A percentile compares a stretch with the other conserved stretches of the same genome.
phyloP scores from a whole-genome alignment of 2,797 vertebrate genomes.

The Aeoliscus strigatus region DNA sequence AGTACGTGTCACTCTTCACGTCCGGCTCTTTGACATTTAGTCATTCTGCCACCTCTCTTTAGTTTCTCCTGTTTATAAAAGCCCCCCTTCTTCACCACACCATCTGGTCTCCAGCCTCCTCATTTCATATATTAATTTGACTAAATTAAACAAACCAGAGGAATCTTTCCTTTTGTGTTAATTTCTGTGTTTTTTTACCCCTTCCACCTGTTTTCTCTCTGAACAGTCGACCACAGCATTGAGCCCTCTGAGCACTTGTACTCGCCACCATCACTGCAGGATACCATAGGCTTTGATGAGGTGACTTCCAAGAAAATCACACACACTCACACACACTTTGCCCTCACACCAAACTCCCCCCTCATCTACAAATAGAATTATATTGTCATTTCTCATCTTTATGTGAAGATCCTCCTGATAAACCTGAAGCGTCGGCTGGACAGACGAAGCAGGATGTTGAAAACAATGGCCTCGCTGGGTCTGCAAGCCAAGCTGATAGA shows the following conservation, averaged over 20 bases:
- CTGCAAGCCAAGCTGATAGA: conserved; percentile 80
- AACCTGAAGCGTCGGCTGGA: conserved; percentile 90
- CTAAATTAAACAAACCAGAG: conserved; percentile 24
- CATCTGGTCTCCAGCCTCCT: too few species aligned
- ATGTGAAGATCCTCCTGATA: conserved; percentile 85
- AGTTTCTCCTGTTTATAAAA: conserved; percentile 3
- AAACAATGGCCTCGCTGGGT: conserved; percentile 80
- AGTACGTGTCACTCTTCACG: conserved; percentile 20
- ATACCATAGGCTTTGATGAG: conserved; percentile 90
- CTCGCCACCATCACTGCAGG: conserved; percentile 66
- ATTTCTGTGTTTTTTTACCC: conserved; percentile 21
- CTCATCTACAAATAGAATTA: too few species aligned
- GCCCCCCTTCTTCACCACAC: not conserved
- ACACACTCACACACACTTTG: too few species aligned
- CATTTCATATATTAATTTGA: conserved; percentile 12
- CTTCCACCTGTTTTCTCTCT: conserved; percentile 1
- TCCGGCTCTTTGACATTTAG: conserved; percentile 33
- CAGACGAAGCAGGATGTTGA: conserved; percentile 87
- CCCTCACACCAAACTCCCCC: too few species aligned
- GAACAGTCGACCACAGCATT: conserved; percentile 83
- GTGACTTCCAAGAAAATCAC: conserved; percentile 64
- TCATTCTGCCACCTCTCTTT: conserved; percentile 16
- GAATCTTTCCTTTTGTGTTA: conserved; percentile 12
- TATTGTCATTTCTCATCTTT: not conserved
- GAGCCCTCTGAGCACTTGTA: conserved; percentile 82